Percentiles rank a stretch among this genome's conserved stretches.
phyloP scores from a whole-genome alignment of 2,888 invertebrate species.

The Corythucha ciliata region DNA sequence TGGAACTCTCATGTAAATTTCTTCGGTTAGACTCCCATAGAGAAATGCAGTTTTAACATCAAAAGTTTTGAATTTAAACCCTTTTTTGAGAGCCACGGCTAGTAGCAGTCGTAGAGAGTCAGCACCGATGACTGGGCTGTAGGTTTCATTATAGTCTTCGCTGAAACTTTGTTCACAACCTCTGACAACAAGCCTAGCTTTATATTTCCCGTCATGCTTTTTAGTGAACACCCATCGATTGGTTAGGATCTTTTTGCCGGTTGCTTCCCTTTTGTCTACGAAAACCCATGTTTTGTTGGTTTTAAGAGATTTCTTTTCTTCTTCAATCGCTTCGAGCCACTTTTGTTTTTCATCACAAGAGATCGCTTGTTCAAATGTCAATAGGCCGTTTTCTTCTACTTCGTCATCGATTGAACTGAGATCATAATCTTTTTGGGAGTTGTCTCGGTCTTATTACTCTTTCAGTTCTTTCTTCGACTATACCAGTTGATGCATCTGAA shows the following conservation, averaged over 20 bases:
- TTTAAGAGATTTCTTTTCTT: constrained; percentile 31
- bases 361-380: constrained; percentile 25
- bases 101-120: constrained; percentile 32
- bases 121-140: constrained; percentile 34
- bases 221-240: constrained; percentile 36
- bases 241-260: constrained; percentile 23
- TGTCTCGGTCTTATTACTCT: neutral
- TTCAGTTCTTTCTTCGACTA: too few species aligned
- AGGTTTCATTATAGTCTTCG: constrained; percentile 34
- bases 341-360: constrained; percentile 15
- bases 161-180: constrained; percentile 35
- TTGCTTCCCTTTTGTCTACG: constrained; percentile 24
- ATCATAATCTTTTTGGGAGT: constrained; percentile 6
- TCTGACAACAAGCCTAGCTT: constrained; percentile 35
- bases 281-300: constrained; percentile 34
- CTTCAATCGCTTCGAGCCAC: constrained; percentile 31
- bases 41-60: constrained; percentile 32
- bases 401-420: constrained; percentile 1
- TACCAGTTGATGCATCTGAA: too few species aligned
- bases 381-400: constrained; percentile 6
- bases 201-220: constrained; percentile 28
- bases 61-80: neutral
- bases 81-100: constrained; percentile 5
- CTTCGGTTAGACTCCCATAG: constrained; percentile 28
- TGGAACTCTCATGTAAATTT: constrained; percentile 28